A percentile compares a stretch with the other conserved stretches of the same genome.
phyloP scores from a whole-genome alignment of 1,140 invertebrate genomes.

The Cephus cinctus region DNA sequence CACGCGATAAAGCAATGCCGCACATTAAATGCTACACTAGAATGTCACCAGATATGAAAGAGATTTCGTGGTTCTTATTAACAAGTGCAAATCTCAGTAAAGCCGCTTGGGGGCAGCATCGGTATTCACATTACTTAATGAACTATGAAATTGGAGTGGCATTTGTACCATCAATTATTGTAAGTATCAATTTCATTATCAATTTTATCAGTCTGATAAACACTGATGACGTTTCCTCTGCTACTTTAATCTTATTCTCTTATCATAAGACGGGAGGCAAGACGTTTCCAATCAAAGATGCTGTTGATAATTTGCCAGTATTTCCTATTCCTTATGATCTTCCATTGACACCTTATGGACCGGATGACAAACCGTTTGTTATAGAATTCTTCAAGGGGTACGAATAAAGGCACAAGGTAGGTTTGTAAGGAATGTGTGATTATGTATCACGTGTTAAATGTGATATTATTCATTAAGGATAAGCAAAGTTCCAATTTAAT shows the following conservation, averaged over 20 bases:
- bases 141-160: constrained; percentile 92
- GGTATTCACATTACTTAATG: constrained; percentile 69
- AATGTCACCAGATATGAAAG: constrained; percentile 64
- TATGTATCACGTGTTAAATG: no score
- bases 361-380: constrained; percentile 64
- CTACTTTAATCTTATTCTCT: constrained; percentile 12
- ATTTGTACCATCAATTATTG: constrained; percentile 82
- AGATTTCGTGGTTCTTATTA: constrained; percentile 78
- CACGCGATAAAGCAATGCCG: constrained; percentile 79
- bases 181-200: constrained; percentile 57
- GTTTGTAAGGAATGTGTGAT: no score
- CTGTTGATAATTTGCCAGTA: constrained; percentile 44
- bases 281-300: constrained; percentile 46
- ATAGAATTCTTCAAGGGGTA: constrained; percentile 36
- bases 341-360: constrained; percentile 66
- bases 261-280: constrained; percentile 15
- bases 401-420: no score
- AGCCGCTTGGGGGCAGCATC: constrained; percentile 85
- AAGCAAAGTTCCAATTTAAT: no score
- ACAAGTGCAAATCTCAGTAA: constrained; percentile 95
- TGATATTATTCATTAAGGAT: no score
- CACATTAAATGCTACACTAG: constrained; percentile 92
- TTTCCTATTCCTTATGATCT: constrained; percentile 81
- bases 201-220: constrained; percentile 43
- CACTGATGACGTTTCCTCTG: constrained; percentile 6